These are phyloP conservation scores for Andricus grossulariae DNA, from an alignment of 1,140 invertebrate genomes.

Conservation along the genomic window DNA sequence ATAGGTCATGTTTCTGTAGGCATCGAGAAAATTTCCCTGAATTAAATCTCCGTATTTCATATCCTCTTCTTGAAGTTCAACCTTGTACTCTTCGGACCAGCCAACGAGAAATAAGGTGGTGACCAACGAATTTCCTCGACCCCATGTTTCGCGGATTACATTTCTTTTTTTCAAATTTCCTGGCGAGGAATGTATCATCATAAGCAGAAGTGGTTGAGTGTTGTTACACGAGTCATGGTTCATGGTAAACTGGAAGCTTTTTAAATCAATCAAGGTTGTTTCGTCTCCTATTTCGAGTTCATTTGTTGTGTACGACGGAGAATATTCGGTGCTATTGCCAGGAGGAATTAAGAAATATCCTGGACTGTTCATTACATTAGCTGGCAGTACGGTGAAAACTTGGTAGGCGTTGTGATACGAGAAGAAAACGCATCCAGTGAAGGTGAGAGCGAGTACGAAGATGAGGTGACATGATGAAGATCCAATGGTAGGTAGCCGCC, in stretches of 20 bases:
- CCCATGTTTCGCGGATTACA: conserved; percentile 84
- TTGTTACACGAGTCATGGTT: conserved; percentile 76
- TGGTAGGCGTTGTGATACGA: conserved; percentile 42
- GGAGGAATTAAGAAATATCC: conserved; percentile 41
- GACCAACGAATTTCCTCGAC: conserved; percentile 66
- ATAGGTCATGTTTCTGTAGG: conserved; percentile 90
- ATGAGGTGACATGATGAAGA: conserved; percentile 45
- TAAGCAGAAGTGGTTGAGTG: conserved; percentile 76
- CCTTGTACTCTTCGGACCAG: conserved; percentile 73
- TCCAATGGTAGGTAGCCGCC: conserved; percentile 44
- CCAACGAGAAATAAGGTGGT: conserved; percentile 85
- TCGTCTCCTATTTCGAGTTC: conserved; percentile 59
- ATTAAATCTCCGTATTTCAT: conserved; percentile 82
- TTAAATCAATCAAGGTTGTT: conserved; percentile 77
- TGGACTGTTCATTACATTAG: conserved; percentile 26
- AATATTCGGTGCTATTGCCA: conserved; percentile 45
- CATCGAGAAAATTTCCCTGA: conserved; percentile 87
- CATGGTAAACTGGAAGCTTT: conserved; percentile 78
- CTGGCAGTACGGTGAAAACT: not conserved
- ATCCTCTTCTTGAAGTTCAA: conserved; percentile 79
- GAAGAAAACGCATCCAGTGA: conserved; percentile 48
- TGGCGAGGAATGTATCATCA: conserved; percentile 83
- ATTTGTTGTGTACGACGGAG: conserved; percentile 38
- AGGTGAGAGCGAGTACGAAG: conserved; percentile 38
- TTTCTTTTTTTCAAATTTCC: conserved; percentile 79